These are phyloP conservation scores for Hippocampus kuda DNA, from an alignment of 2,797 vertebrate genomes.

Conservation along the genomic window DNA sequence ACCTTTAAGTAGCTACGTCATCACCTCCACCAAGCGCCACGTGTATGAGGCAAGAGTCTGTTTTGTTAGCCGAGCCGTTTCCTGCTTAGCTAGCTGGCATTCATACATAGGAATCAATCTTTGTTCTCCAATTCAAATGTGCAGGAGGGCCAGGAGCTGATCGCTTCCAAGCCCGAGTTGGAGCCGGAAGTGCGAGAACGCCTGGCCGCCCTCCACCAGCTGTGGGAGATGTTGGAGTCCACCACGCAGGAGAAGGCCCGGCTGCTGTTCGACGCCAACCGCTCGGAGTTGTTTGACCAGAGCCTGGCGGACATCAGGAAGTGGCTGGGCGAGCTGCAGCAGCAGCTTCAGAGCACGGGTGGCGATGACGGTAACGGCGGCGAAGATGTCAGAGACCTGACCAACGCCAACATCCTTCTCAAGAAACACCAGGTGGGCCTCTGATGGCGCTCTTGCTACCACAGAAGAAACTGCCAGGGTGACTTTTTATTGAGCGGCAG, in stretches of 20 bases:
- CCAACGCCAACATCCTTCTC: slow-evolving; percentile 83
- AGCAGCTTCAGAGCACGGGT: slow-evolving; percentile 71
- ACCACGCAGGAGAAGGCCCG: slow-evolving; percentile 79
- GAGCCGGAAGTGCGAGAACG: slow-evolving; percentile 62
- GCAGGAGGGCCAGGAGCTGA: slow-evolving; percentile 83
- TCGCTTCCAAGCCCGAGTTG: slow-evolving; percentile 75
- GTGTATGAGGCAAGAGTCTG: neutral
- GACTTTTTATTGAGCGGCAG: no score
- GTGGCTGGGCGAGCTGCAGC: slow-evolving; percentile 76
- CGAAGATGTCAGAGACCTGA: slow-evolving; percentile 82
- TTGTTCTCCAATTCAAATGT: neutral
- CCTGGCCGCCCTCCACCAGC: slow-evolving; percentile 69
- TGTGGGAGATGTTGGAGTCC: slow-evolving; percentile 77
- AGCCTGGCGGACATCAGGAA: slow-evolving; percentile 79
- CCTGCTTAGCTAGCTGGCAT: neutral
- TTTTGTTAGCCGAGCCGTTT: neutral
- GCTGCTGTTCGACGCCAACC: slow-evolving; percentile 83
- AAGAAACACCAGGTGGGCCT: slow-evolving; percentile 81
- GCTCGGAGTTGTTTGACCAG: slow-evolving; percentile 79
- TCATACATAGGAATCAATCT: no score
- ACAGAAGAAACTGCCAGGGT: no score
- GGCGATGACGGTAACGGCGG: slow-evolving; percentile 66
- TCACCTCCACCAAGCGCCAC: no score
- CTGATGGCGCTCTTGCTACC: no score
- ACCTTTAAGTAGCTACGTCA: neutral